A percentile compares a stretch with the other conserved stretches of the same genome.
Evolutionary conservation across 2,797 vertebrate species (phyloP).

Genomic region (Chaetophractus vellerosus): DNA sequence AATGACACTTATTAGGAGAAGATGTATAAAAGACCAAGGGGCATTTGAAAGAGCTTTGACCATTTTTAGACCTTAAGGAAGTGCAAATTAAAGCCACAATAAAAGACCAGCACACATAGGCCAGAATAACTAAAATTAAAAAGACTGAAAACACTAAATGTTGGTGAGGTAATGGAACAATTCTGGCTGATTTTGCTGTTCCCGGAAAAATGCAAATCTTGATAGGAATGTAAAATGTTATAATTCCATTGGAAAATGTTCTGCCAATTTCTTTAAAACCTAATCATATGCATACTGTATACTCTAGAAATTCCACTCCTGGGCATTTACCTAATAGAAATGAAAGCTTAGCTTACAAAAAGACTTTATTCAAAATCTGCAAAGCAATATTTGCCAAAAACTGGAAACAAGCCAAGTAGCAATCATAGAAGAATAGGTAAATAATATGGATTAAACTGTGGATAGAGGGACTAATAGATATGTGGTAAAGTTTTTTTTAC

Average conservation of each 20-base stretch:
- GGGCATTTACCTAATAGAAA: neutral
- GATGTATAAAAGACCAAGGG: neutral
- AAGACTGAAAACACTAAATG: neutral
- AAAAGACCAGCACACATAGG: neutral
- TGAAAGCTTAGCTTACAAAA: neutral
- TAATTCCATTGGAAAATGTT: neutral
- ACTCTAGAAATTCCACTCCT: constrained; percentile 14
- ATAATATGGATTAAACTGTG: neutral
- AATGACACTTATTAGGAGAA: neutral
- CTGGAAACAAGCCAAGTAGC: neutral
- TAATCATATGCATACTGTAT: neutral
- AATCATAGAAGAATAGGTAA: neutral
- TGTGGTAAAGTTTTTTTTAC: neutral
- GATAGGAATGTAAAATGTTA: neutral
- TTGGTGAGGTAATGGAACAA: neutral
- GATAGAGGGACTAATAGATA: neutral
- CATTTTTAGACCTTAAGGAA: neutral
- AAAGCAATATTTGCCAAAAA: neutral
- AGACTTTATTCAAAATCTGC: neutral
- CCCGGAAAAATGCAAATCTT: neutral
- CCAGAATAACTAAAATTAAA: neutral
- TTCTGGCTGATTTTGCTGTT: neutral
- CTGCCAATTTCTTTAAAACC: constrained; percentile 1
- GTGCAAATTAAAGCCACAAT: neutral
- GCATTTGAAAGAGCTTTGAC: neutral